phyloP scores from a whole-genome alignment of 2,113 vertebrate species.

The Corynorhinus townsendii region DNA sequence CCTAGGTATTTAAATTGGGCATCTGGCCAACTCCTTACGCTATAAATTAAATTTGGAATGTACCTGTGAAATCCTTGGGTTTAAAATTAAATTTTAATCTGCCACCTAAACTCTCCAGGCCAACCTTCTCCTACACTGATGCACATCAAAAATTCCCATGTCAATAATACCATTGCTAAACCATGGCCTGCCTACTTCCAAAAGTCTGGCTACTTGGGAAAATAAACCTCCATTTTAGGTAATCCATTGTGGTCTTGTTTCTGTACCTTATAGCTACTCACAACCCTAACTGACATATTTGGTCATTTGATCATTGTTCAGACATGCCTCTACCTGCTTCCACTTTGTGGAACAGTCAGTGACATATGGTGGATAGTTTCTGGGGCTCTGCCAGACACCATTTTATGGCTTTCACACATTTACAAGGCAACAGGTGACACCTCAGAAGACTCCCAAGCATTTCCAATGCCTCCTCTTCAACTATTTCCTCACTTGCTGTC shows the following conservation, averaged over 20 bases:
- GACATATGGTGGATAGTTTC: not conserved
- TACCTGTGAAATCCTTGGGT: not conserved
- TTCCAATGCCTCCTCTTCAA: constrained; percentile 7
- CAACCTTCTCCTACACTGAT: not conserved
- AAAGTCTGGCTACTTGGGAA: not conserved
- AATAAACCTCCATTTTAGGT: not conserved
- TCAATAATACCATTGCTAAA: not conserved
- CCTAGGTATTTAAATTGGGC: not conserved
- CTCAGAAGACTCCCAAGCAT: not conserved
- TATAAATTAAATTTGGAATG: constrained; percentile 1
- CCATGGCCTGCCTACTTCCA: not conserved
- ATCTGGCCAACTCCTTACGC: not conserved
- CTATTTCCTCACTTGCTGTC: constrained; percentile 27
- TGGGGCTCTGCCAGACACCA: constrained; percentile 26
- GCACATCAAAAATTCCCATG: not conserved
- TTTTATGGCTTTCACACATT: constrained; percentile 44
- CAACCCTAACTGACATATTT: not conserved
- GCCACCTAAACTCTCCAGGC: not conserved
- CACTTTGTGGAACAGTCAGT: not conserved
- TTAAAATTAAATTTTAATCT: not conserved
- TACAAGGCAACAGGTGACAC: constrained; percentile 31
- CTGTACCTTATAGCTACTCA: not conserved
- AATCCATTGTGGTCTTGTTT: not conserved
- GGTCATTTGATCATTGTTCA: constrained; percentile 15
- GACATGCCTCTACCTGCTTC: not conserved